Evolutionary conservation across 2,888 invertebrate genomes (phyloP).

Genomic region (Lypha dubia): DNA sequence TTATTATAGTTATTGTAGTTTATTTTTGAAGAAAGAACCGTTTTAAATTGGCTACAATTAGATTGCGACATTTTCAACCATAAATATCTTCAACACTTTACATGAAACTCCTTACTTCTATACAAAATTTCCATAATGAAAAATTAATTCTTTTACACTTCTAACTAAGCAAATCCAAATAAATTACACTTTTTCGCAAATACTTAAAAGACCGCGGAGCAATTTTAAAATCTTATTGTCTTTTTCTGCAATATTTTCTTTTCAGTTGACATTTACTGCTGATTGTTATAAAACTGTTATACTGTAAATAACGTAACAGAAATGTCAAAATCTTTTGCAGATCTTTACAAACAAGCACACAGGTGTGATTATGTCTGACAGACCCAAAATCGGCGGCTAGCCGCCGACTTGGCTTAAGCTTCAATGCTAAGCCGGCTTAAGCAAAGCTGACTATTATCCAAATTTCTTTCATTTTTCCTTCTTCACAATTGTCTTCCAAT

Average conservation of each 20-base stretch:
- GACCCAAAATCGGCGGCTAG: too few relatives aligned
- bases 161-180: not conserved
- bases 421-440: too few relatives aligned
- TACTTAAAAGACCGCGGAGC: not conserved
- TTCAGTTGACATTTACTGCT: not conserved
- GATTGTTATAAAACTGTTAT: not conserved
- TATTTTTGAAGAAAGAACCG: constrained; percentile 85
- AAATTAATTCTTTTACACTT: too few relatives aligned
- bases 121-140: not conserved
- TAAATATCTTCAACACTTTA: not conserved
- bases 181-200: not conserved
- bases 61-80: constrained; percentile 87
- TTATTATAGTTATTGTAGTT: constrained; percentile 84
- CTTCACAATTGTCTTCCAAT: too few relatives aligned
- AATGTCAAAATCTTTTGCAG: not conserved
- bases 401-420: too few relatives aligned
- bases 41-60: constrained; percentile 86
- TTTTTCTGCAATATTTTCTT: not conserved
- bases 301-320: not conserved
- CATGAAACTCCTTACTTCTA: not conserved
- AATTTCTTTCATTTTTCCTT: too few relatives aligned
- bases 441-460: too few relatives aligned
- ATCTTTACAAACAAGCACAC: not conserved
- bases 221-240: not conserved
- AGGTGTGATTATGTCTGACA: not conserved